Conservation (phyloP, 2,113 vertebrate species). For the Ageneiosus marmoratus region DNA sequence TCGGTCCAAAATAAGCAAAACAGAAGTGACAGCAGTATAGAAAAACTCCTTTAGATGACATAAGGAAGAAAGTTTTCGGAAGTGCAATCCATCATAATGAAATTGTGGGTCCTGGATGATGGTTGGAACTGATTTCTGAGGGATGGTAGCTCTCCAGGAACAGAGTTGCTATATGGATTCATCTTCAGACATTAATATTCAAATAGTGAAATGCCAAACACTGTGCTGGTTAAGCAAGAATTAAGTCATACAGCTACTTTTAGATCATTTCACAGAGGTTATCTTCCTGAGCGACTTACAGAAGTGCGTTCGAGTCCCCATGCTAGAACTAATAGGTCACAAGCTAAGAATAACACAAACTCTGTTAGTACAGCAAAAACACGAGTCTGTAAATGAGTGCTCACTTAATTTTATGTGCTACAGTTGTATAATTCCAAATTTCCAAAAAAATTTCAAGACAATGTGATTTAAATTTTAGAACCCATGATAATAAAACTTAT, state of each 20-base stretch:
- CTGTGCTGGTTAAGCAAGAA: not conserved
- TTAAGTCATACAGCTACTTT: not conserved
- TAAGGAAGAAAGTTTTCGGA: not conserved
- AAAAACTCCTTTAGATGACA: not conserved
- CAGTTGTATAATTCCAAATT: not conserved
- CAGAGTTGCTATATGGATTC: not conserved
- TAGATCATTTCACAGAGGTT: not conserved
- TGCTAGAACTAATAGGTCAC: not conserved
- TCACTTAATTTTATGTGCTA: too few relatives aligned
- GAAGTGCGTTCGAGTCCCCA: not conserved
- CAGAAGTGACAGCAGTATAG: not conserved
- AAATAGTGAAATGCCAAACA: not conserved
- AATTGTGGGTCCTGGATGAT: not conserved
- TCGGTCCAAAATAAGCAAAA: not conserved
- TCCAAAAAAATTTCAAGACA: too few relatives aligned
- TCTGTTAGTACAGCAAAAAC: not conserved
- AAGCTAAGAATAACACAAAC: not conserved
- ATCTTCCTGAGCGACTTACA: not conserved
- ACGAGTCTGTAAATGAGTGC: not conserved
- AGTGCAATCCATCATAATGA: not conserved
- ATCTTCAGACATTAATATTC: not conserved
- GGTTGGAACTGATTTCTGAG: not conserved
- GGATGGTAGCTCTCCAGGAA: not conserved
- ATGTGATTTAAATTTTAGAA: not conserved
- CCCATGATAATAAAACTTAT: conserved; percentile 1